These are phyloP conservation scores for Cygnus atratus DNA, from an alignment of 2,113 vertebrate genomes.

Conservation along the genomic window DNA sequence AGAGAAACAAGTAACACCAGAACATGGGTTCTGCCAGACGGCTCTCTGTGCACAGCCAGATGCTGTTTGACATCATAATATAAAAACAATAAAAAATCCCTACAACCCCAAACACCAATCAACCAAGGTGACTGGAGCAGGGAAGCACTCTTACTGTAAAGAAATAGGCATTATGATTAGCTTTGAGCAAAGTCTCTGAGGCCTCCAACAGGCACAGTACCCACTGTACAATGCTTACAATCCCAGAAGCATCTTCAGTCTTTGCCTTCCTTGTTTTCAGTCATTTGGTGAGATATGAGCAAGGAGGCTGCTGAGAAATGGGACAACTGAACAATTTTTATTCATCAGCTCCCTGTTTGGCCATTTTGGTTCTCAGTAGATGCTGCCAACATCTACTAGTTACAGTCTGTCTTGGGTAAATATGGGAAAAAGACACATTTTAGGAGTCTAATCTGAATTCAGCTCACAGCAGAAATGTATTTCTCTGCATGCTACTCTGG, in stretches of 20 bases:
- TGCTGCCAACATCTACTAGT: background rate
- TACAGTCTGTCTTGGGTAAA: background rate
- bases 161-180: background rate
- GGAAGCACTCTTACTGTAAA: background rate
- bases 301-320: background rate
- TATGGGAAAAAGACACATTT: background rate
- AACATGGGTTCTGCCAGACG: background rate
- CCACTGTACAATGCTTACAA: background rate
- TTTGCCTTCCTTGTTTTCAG: background rate
- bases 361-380: background rate
- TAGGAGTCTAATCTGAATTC: background rate
- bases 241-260: fast-evolving
- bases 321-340: background rate
- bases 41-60: background rate
- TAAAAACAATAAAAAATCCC: background rate
- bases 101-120: background rate
- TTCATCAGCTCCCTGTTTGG: background rate
- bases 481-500: background rate
- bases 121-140: background rate
- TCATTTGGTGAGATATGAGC: background rate
- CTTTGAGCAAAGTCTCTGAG: background rate
- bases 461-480: background rate
- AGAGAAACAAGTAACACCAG: background rate
- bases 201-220: background rate
- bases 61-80: fast-evolving